Percentiles rank a stretch among this genome's conserved stretches.
Evolutionary conservation across 1,140 invertebrate species (phyloP).

Genomic region (Cyclina sinensis): DNA sequence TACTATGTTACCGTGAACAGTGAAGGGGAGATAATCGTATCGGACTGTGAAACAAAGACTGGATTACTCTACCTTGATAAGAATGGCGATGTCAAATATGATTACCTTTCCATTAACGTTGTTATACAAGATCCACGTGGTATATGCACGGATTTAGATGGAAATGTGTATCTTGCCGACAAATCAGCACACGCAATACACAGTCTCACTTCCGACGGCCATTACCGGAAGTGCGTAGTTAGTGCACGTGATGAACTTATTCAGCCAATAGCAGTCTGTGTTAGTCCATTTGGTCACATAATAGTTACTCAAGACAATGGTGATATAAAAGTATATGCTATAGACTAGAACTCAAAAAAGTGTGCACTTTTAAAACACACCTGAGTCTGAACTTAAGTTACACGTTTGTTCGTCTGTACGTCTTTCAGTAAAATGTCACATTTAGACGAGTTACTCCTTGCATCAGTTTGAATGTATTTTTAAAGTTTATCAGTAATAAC

Average conservation of each 20-base stretch:
- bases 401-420: too few species aligned
- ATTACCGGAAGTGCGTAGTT: conserved; percentile 64
- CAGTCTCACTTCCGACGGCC: conserved; percentile 63
- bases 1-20: conserved; percentile 75
- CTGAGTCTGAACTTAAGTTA: too few species aligned
- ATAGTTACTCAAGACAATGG: conserved; percentile 68
- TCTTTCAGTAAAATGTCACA: too few species aligned
- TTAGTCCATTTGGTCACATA: conserved; percentile 67
- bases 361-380: too few species aligned
- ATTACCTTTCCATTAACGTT: conserved; percentile 62
- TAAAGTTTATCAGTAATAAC: too few species aligned
- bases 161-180: conserved; percentile 68
- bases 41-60: conserved; percentile 75
- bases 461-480: too few species aligned
- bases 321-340: conserved; percentile 68
- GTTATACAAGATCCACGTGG: conserved; percentile 74
- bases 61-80: conserved; percentile 70
- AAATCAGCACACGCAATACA: conserved; percentile 67
- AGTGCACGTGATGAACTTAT: conserved; percentile 60
- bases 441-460: too few species aligned
- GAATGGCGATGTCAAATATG: conserved; percentile 71
- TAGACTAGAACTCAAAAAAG: conserved; percentile 31
- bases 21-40: conserved; percentile 74
- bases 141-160: conserved; percentile 72
- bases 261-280: conserved; percentile 65